Evolutionary conservation across 2,888 invertebrate genomes (phyloP), one percentile per base, ranked within the genome.

Genomic region (Beris morrisii): DNA sequence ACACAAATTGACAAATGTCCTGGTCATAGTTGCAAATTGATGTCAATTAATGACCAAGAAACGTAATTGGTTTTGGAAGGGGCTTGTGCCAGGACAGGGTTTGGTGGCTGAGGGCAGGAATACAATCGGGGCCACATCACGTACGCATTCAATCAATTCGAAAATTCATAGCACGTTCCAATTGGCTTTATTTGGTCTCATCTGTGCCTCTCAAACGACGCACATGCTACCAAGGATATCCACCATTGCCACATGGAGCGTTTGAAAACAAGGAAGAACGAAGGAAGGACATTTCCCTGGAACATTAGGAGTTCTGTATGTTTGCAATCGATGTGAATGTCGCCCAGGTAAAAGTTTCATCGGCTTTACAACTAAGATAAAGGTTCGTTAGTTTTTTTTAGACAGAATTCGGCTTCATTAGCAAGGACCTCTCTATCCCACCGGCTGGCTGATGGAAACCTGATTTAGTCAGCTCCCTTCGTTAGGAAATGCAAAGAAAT

Each of bases 121-220:
- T 12, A 53, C 58, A 52, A 53, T 28, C 22, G 11, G 13, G 50
- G 48, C 56, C 65, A 68, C 65, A 54, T 61, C 68, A 68, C 68
- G 68, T 68, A 68, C 68, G 65, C 65, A 65, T 61, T 52, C 63
- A 66, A 61, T 63, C 64, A 68, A 64, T 50, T 31, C 50, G 46
- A 65, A 59, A 68, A 57, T 61, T 61, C 68, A 68, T 59, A 48
- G 61, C 68, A 68, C 68, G 68, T 68, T 65, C 45, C 65, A 61
- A 68, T 68, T 65, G 68, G 68, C 65, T 68, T 53, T 63, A 68
- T 68, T 68, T 68, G 68, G 68, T 67, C 58, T 67, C 67, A 67
- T 67, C 64, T 67, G 59, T 55, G 54, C 59, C 59, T 28, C 46
- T 46, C 65, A 59, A 67, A 67, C 59, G 64, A 64, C 65, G 59